phyloP scores from a whole-genome alignment of 2,888 invertebrate genomes.

The Encarsia formosa region DNA sequence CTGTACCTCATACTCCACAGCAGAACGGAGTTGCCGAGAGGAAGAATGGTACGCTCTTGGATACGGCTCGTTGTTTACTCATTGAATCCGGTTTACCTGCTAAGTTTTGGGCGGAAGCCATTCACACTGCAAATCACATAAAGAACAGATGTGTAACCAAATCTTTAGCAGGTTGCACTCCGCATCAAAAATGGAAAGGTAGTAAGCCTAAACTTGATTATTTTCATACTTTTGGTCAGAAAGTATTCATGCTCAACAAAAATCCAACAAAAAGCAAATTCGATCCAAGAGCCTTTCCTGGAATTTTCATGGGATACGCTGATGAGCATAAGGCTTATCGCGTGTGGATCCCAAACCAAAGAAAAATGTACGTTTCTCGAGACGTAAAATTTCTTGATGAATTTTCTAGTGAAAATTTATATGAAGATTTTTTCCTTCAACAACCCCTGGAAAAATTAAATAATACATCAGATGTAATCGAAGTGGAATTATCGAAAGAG shows the following conservation, averaged over 20 bases:
- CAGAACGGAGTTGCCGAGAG: conserved; percentile 31
- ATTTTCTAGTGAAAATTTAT: neutral
- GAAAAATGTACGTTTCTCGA: conserved; percentile 16
- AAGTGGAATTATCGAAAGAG: too few relatives aligned
- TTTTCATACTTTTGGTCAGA: conserved; percentile 30
- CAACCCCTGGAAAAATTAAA: too few relatives aligned
- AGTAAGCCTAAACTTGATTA: conserved; percentile 15
- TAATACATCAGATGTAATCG: too few relatives aligned
- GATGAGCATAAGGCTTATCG: conserved; percentile 21
- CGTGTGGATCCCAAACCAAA: conserved; percentile 26
- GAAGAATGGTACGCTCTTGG: neutral
- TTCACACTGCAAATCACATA: conserved; percentile 13
- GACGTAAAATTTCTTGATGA: conserved; percentile 15
- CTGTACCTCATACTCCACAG: conserved; percentile 36
- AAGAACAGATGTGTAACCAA: conserved; percentile 18
- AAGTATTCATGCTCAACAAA: conserved; percentile 19
- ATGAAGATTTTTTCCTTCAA: neutral
- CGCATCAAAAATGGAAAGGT: conserved; percentile 14
- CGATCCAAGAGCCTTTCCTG: conserved; percentile 12
- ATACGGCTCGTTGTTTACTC: neutral
- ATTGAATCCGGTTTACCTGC: conserved; percentile 28
- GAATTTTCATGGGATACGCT: conserved; percentile 19
- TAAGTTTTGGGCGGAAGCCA: conserved; percentile 24
- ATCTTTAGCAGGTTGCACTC: conserved; percentile 1
- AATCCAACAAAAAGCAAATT: conserved; percentile 17